Evolutionary conservation across 2,113 vertebrate genomes (phyloP).

Genomic region (Dolichallabes microphthalmus): DNA sequence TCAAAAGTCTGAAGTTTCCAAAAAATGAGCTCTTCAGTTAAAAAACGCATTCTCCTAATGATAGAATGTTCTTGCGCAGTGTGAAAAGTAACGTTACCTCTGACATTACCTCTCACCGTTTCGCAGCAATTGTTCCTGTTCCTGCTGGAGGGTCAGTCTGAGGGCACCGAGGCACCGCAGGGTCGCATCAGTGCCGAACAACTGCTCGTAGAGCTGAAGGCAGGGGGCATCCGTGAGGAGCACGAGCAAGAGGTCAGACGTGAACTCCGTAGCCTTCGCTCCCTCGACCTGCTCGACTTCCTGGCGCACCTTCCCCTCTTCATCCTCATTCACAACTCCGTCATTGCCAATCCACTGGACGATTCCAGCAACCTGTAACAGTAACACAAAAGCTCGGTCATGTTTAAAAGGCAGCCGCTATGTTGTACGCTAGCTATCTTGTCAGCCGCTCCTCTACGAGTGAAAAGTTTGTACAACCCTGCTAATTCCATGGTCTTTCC

Average conservation of each 20-base stretch:
- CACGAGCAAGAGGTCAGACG: conserved; percentile 56
- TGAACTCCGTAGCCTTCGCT: conserved; percentile 55
- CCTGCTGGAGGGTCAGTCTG: conserved; percentile 63
- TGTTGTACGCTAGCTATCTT: not conserved
- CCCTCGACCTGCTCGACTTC: conserved; percentile 70
- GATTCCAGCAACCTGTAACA: conserved; percentile 62
- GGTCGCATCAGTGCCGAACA: conserved; percentile 66
- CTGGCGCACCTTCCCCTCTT: conserved; percentile 68
- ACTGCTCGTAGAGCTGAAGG: conserved; percentile 69
- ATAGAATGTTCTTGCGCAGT: not conserved
- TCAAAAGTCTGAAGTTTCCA: not conserved
- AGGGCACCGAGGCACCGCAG: conserved; percentile 5
- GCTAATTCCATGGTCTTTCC: no score
- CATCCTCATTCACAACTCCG: conserved; percentile 69
- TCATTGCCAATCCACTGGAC: conserved; percentile 64
- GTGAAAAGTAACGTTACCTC: not conserved
- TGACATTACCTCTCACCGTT: not conserved
- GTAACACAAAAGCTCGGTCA: not conserved
- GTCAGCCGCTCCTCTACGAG: not conserved
- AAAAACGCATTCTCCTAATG: not conserved
- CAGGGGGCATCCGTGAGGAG: conserved; percentile 63
- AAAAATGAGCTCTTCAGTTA: not conserved
- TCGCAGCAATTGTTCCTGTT: conserved; percentile 72
- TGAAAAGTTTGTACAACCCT: no score
- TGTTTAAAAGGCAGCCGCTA: not conserved